These are phyloP conservation scores for Drosophila parthenogenetica DNA, from an alignment of 2,888 invertebrate species.

Conservation along the genomic window DNA sequence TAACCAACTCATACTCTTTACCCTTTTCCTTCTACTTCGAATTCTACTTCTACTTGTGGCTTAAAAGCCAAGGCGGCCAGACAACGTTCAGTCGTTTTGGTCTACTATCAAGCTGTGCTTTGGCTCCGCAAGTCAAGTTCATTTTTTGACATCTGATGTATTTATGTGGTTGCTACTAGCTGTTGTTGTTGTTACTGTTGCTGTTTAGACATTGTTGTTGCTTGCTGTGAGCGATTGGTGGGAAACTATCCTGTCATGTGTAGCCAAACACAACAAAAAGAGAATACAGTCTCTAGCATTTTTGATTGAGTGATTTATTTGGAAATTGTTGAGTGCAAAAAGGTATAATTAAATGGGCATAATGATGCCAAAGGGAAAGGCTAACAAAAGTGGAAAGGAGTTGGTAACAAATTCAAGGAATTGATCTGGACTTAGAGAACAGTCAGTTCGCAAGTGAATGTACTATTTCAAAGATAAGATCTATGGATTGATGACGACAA, in stretches of 20 bases:
- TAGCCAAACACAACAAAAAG: slow-evolving; percentile 23
- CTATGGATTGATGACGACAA: slow-evolving; percentile 15
- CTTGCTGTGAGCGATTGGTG: slow-evolving; percentile 78
- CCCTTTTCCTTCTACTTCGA: background rate
- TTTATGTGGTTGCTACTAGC: slow-evolving; percentile 66
- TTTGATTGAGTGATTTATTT: slow-evolving; percentile 81
- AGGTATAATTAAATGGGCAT: slow-evolving; percentile 79
- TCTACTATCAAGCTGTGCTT: slow-evolving; percentile 46
- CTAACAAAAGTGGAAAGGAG: slow-evolving; percentile 40
- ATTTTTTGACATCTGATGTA: slow-evolving; percentile 81
- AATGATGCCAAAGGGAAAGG: slow-evolving; percentile 77
- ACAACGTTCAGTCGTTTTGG: slow-evolving; percentile 2
- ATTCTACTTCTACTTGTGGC: background rate
- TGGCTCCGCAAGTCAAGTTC: slow-evolving; percentile 67
- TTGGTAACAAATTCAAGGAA: slow-evolving; percentile 1
- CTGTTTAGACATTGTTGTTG: slow-evolving; percentile 20
- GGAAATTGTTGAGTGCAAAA: slow-evolving; percentile 76
- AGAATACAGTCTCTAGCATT: slow-evolving; percentile 55
- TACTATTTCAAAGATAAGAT: slow-evolving; percentile 23
- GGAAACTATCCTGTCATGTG: slow-evolving; percentile 79
- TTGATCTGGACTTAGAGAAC: background rate
- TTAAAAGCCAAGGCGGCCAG: slow-evolving; percentile 1
- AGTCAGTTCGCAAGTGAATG: slow-evolving; percentile 22
- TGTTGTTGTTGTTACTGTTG: slow-evolving; percentile 8
- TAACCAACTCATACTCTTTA: background rate